Conservation (phyloP, 2,113 vertebrate species). For the Podocnemis expansa region DNA sequence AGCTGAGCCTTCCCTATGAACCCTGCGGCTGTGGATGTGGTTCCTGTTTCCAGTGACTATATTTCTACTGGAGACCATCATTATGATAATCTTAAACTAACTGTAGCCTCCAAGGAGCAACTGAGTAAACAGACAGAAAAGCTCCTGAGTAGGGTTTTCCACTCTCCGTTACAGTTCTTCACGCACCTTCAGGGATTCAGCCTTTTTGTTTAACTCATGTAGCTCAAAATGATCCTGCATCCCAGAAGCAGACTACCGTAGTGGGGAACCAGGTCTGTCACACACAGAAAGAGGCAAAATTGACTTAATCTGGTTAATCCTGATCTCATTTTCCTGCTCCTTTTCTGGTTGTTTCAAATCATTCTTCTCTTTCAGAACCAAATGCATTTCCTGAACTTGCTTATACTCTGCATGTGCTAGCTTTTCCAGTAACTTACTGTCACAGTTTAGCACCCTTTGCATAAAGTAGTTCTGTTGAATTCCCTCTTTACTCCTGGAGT, state of each 20-base stretch:
- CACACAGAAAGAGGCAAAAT: neutral
- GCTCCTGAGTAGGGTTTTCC: neutral
- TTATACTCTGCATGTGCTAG: neutral
- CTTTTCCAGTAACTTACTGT: neutral
- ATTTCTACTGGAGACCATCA: neutral
- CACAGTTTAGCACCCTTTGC: neutral
- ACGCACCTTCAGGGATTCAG: conserved; percentile 27
- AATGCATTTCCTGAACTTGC: neutral
- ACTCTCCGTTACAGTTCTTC: conserved; percentile 37
- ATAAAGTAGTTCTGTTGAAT: neutral
- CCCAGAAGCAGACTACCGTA: conserved; percentile 7
- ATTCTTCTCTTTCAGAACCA: neutral
- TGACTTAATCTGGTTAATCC: neutral
- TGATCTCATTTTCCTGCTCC: neutral
- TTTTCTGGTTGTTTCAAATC: neutral
- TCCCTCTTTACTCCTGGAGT: neutral
- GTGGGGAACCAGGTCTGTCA: neutral
- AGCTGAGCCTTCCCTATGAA: conserved; percentile 26
- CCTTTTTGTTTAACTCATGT: neutral
- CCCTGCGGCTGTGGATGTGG: neutral
- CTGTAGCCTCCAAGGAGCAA: conserved; percentile 14
- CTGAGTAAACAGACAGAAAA: conserved; percentile 45
- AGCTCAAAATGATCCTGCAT: neutral
- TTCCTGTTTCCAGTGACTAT: neutral
- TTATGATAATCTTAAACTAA: conserved; percentile 41